Conservation (phyloP, 1,140 invertebrate species). For the Drosophila cardini region DNA sequence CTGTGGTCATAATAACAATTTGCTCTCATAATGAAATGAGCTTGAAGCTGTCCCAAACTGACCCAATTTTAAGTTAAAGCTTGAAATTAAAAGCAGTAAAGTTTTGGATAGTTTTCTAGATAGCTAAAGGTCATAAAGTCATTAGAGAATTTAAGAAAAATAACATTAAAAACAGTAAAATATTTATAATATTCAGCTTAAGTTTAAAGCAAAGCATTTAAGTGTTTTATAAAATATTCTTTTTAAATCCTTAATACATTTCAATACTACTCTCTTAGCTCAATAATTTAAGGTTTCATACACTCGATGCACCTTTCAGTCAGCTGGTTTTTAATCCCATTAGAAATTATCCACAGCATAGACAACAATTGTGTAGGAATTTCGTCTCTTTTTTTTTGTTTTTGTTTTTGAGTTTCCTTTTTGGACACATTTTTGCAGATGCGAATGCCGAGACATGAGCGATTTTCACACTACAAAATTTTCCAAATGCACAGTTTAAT, state of each 20-base stretch:
- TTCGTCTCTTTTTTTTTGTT: constrained; percentile 24
- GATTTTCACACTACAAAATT: constrained; percentile 73
- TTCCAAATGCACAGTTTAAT: constrained; percentile 29
- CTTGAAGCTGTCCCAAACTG: background rate
- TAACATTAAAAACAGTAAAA: background rate
- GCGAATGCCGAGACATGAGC: constrained; percentile 64
- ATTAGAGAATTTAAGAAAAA: background rate
- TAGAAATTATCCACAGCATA: constrained; percentile 23
- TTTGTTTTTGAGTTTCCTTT: constrained; percentile 6
- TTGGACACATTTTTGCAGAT: constrained; percentile 58
- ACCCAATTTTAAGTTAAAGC: constrained; percentile 14
- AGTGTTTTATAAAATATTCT: background rate
- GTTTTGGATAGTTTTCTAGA: background rate
- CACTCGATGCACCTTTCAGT: background rate
- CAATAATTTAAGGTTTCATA: background rate
- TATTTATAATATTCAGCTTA: background rate
- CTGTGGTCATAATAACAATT: constrained; percentile 42
- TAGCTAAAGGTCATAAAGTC: background rate
- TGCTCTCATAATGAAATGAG: constrained; percentile 28
- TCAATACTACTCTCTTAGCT: too few relatives aligned
- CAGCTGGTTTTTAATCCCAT: constrained; percentile 32
- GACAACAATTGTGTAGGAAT: constrained; percentile 41
- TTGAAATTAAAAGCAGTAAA: background rate
- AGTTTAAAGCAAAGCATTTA: too few relatives aligned
- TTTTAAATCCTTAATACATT: too few relatives aligned